These are phyloP conservation scores for Antigone vipio DNA, from an alignment of 2,113 vertebrate genomes.

Conservation along the genomic window DNA sequence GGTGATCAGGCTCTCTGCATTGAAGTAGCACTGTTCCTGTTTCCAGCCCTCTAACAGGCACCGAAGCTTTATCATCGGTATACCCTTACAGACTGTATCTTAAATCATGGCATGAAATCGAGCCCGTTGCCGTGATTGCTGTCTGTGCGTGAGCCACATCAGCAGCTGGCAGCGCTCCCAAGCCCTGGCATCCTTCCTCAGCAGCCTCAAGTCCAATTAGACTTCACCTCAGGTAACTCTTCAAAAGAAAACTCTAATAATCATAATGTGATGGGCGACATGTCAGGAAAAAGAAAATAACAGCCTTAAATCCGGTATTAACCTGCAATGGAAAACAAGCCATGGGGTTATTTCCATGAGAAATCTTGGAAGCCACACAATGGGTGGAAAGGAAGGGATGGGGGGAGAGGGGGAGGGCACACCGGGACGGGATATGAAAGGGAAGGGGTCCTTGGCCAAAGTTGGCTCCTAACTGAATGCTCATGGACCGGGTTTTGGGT, in stretches of 20 bases:
- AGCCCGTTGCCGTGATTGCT: background rate
- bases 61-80: constrained; percentile 16
- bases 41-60: constrained; percentile 41
- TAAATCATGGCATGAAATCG: constrained; percentile 51
- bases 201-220: constrained; percentile 37
- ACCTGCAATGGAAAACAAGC: constrained; percentile 63
- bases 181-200: constrained; percentile 54
- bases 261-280: constrained; percentile 67
- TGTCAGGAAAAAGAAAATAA: constrained; percentile 45
- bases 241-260: constrained; percentile 68
- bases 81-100: background rate
- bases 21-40: constrained; percentile 43
- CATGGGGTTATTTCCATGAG: constrained; percentile 71
- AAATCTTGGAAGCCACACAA: constrained; percentile 63
- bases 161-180: constrained; percentile 1
- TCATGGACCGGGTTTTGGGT: constrained; percentile 31
- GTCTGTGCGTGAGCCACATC: background rate
- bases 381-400: constrained; percentile 10
- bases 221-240: constrained; percentile 77
- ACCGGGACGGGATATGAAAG: background rate
- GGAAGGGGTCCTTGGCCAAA: constrained; percentile 29
- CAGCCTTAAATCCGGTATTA: constrained; percentile 58
- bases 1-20: background rate
- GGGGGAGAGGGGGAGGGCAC: background rate
- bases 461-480: constrained; percentile 30